Evolutionary conservation across 2,113 vertebrate species (phyloP).

Genomic region (Smithornis capensis): DNA sequence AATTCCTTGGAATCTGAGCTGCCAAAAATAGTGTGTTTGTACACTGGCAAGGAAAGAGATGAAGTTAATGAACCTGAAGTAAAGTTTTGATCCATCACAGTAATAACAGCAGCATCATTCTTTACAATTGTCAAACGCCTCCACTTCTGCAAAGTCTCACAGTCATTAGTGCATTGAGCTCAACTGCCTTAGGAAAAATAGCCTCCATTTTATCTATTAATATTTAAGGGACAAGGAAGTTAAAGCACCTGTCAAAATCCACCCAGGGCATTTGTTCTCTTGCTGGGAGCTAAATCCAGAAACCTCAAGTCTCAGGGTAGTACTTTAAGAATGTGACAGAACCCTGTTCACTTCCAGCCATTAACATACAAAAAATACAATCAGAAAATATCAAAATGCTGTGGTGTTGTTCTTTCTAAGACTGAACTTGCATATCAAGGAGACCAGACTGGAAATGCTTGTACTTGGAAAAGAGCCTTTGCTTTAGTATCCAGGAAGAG

Average conservation of each 20-base stretch:
- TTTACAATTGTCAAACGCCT: constrained; percentile 11
- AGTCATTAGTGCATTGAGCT: not conserved
- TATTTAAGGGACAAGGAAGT: not conserved
- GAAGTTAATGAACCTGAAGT: constrained; percentile 46
- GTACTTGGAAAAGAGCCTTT: not conserved
- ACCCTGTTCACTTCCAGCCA: not conserved
- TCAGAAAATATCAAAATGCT: not conserved
- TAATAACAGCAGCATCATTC: not conserved
- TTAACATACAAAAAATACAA: not conserved
- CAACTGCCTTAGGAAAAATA: constrained; percentile 25
- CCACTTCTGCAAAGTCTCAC: not conserved
- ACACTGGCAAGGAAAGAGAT: not conserved
- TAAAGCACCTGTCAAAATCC: not conserved
- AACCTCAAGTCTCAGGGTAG: not conserved
- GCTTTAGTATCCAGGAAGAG: not conserved
- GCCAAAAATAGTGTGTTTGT: constrained; percentile 20
- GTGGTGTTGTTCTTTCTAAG: not conserved
- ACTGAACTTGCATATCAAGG: not conserved
- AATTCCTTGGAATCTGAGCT: not conserved
- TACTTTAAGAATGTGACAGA: not conserved
- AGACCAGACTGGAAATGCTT: not conserved
- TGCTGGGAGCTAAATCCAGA: not conserved
- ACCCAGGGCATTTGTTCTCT: not conserved
- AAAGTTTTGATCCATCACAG: constrained; percentile 47
- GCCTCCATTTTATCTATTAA: not conserved